Evolutionary conservation across 2,888 invertebrate genomes (phyloP), one percentile per base, ranked within the genome.

Genomic region (Aleiodes leptofemur): DNA sequence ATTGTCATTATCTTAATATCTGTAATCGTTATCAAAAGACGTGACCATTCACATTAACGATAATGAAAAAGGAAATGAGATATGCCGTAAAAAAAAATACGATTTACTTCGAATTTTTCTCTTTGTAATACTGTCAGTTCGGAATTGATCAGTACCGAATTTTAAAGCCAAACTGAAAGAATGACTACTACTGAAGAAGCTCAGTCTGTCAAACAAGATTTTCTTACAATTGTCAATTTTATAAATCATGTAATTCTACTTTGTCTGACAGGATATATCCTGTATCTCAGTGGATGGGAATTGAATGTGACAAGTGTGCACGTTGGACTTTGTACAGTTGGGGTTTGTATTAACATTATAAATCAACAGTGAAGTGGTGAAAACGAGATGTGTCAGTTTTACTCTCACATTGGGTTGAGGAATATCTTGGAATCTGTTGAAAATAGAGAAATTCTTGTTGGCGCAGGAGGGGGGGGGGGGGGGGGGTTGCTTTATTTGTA

Each of bases 191-290:
- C 64, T n/a, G 43, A 43, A 23, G 43, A 8, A 23, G 14, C 43
- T 64, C 64, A 43, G 48, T 64, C 43, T 64, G 9, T 16, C 48
- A 48, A 48, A 8, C 16, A 76, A 77, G 69, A 50, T 16, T 53
- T 78, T 64, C 66, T 78, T 43, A 73, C 70, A 31, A 53, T 78
- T 55, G 59, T 77, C 29, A 76, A 80, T 66, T 64, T 77, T 71
- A 78, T 76, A 74, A 84, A 83, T 69, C 84, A 84, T 69, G 34
- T 74, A 64, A 74, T 84, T 51, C 80, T 84, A 64, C 48, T 80
- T 68, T 50, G 69, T 9, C 70, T 84, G 51, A 84, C 82, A 5
- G 74, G 70, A n/a, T 83, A 78, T 66, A 51, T 82, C 2, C 70
- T 84, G 8, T 79, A 75, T 74, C 69, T 80, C 34, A 64, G 81